These are phyloP conservation scores for Equus przewalskii DNA, from an alignment of 2,113 vertebrate genomes.

Conservation along the genomic window DNA sequence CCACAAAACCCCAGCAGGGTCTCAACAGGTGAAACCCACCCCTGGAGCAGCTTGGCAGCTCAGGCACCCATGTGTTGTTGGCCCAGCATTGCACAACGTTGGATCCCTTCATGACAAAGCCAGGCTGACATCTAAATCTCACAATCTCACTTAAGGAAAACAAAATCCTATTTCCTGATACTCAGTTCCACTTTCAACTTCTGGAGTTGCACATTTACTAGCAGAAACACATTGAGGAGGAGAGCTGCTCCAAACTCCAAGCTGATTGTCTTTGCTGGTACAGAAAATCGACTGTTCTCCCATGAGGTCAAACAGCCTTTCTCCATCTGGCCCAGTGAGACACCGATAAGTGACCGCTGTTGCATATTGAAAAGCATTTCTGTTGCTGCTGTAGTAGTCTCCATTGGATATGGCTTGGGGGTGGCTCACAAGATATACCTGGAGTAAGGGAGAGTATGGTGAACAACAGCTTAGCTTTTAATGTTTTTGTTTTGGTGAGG, in stretches of 20 bases:
- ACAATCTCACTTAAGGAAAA: constrained; percentile 53
- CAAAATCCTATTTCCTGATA: constrained; percentile 4
- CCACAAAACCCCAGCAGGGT: not conserved
- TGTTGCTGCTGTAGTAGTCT: constrained; percentile 50
- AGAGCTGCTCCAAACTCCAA: constrained; percentile 81
- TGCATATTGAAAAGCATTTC: constrained; percentile 73
- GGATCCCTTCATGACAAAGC: constrained; percentile 72
- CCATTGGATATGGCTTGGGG: constrained; percentile 3
- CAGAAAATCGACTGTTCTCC: constrained; percentile 81
- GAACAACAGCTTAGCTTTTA: not conserved
- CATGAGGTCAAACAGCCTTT: constrained; percentile 29
- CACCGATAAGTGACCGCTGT: constrained; percentile 76
- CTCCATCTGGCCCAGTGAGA: not conserved
- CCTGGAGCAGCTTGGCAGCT: constrained; percentile 72
- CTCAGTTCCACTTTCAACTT: constrained; percentile 61
- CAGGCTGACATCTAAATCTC: constrained; percentile 76
- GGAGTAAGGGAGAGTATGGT: not conserved
- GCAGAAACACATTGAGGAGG: constrained; percentile 43
- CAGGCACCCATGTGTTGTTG: constrained; percentile 77
- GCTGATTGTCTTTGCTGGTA: constrained; percentile 56
- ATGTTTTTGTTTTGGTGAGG: too few species aligned
- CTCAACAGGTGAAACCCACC: constrained; percentile 72
- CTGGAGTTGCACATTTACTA: constrained; percentile 59
- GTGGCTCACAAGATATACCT: not conserved
- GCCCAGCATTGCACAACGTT: constrained; percentile 61